A percentile compares a stretch with the other conserved stretches of the same genome.
Conservation (phyloP, 2,888 invertebrate species). For the Synergus umbraculus region DNA sequence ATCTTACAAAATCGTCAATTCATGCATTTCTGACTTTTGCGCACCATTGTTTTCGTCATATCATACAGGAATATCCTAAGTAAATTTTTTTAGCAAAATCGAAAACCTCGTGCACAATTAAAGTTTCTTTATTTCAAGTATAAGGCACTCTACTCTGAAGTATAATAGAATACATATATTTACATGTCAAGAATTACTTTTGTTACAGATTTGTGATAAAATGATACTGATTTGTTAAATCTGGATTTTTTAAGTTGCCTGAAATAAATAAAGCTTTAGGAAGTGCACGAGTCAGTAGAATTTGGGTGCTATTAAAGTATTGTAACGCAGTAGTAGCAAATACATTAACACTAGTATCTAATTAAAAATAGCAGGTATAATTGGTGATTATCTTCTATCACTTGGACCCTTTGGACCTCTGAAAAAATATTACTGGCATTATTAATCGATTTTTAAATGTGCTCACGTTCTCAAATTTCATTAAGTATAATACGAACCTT, state of each 20-base stretch:
- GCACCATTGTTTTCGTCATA: not conserved
- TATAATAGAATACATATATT: not conserved
- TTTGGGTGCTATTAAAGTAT: slow-evolving; percentile 42
- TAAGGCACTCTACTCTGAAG: not conserved
- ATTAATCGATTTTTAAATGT: not conserved
- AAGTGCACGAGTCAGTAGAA: not conserved
- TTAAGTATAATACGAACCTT: slow-evolving; percentile 60
- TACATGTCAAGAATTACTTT: not conserved
- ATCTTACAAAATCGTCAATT: slow-evolving; percentile 2
- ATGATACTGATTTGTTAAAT: not conserved
- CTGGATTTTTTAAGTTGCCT: not conserved
- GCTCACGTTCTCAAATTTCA: not conserved
- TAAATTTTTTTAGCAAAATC: not conserved
- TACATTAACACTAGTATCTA: slow-evolving; percentile 61
- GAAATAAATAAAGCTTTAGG: not conserved
- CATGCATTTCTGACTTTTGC: slow-evolving; percentile 6
- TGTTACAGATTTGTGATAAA: not conserved
- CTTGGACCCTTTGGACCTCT: slow-evolving; percentile 63
- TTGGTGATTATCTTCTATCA: slow-evolving; percentile 50
- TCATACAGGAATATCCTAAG: not conserved
- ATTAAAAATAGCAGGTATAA: slow-evolving; percentile 56
- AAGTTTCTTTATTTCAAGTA: slow-evolving; percentile 1
- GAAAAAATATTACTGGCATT: slow-evolving; percentile 49
- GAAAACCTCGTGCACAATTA: not conserved
- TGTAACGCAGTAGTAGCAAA: slow-evolving; percentile 62